These are phyloP conservation scores for Calameuta filiformis DNA, from an alignment of 2,888 invertebrate species.

Conservation along the genomic window DNA sequence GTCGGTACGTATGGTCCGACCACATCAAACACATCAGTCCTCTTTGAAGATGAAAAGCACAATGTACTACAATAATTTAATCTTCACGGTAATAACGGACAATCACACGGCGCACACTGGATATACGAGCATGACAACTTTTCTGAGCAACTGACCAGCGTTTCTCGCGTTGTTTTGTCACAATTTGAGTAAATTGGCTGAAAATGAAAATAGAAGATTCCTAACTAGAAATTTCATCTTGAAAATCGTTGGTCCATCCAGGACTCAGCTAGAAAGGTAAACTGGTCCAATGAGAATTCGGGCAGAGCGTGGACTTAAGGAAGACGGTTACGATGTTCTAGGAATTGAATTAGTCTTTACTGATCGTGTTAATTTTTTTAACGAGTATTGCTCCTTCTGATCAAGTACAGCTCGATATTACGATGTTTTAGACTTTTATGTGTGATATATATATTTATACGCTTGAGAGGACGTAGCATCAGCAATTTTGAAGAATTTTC, in stretches of 20 bases:
- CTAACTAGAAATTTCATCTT: too few relatives aligned
- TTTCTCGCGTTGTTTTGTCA: neutral
- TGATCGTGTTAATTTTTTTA: too few relatives aligned
- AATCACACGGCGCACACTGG: conserved; percentile 9
- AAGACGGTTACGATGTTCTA: too few relatives aligned
- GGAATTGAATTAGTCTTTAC: too few relatives aligned
- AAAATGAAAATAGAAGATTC: neutral
- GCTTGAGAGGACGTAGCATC: neutral
- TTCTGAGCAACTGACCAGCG: too few relatives aligned
- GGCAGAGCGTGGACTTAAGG: too few relatives aligned
- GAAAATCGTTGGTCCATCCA: too few relatives aligned
- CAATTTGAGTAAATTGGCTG: neutral
- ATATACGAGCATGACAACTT: conserved; percentile 23
- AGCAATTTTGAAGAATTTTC: neutral
- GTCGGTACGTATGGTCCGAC: conserved; percentile 31
- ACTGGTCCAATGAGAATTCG: too few relatives aligned
- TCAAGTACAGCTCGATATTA: too few relatives aligned
- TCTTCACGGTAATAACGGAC: conserved; percentile 46
- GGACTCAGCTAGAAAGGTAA: too few relatives aligned
- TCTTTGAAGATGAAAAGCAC: conserved; percentile 54
- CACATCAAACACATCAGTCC: conserved; percentile 51
- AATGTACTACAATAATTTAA: conserved; percentile 53
- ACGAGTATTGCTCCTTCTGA: too few relatives aligned
- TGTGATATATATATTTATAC: neutral
- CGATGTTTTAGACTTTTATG: neutral